These are phyloP conservation scores for Musca domestica DNA, from an alignment of 1,140 invertebrate genomes.

Conservation along the genomic window DNA sequence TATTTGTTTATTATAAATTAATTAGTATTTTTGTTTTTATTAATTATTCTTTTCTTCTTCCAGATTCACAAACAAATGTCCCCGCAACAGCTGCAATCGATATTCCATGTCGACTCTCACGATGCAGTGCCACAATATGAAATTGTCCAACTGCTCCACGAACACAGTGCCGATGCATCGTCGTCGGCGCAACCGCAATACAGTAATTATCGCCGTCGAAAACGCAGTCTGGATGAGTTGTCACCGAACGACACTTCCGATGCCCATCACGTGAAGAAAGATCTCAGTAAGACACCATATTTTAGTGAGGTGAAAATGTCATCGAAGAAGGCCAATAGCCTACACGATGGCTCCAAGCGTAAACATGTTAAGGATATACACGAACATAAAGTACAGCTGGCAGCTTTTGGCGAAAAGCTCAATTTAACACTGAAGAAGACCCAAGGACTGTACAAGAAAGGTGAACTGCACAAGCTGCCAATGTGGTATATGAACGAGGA, in stretches of 20 bases:
- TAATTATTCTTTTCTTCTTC: slow-evolving; percentile 38
- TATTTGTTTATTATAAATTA: too few relatives aligned
- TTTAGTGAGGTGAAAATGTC: slow-evolving; percentile 46
- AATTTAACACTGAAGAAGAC: slow-evolving; percentile 72
- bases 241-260: slow-evolving; percentile 32
- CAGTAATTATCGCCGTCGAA: slow-evolving; percentile 36
- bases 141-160: slow-evolving; percentile 58
- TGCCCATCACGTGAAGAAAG: slow-evolving; percentile 52
- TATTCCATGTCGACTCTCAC: slow-evolving; percentile 78
- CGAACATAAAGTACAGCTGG: slow-evolving; percentile 68
- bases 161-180: slow-evolving; percentile 55
- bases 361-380: slow-evolving; percentile 53
- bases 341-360: slow-evolving; percentile 30
- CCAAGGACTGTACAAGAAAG: slow-evolving; percentile 68
- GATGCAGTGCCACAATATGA: slow-evolving; percentile 64
- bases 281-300: slow-evolving; percentile 52
- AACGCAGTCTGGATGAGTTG: slow-evolving; percentile 47
- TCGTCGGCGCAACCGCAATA: slow-evolving; percentile 31
- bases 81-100: slow-evolving; percentile 70
- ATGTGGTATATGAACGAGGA: slow-evolving; percentile 72
- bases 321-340: slow-evolving; percentile 29
- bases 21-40: too few relatives aligned
- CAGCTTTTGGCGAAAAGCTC: slow-evolving; percentile 72
- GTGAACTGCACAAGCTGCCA: slow-evolving; percentile 63
- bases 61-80: slow-evolving; percentile 85